Evolutionary conservation across 2,113 vertebrate species (phyloP), one percentile per base, ranked within the genome.

Genomic region (Coryphaenoides rupestris): DNA sequence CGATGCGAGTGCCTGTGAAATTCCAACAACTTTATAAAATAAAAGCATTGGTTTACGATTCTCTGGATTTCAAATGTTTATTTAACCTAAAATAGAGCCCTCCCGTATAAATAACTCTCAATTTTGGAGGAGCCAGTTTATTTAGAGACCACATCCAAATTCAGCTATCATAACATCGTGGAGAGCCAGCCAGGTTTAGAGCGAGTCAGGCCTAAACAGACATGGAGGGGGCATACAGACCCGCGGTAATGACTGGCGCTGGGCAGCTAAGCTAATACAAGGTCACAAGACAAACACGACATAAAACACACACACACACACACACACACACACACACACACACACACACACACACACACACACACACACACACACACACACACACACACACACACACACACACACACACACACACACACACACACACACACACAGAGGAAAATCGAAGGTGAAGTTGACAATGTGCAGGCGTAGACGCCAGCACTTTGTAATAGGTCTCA

Each of bases 181-280:
- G 33, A 40, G 33, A 40, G 33, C 33, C 33, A 40, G 33, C 13
- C n/a, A 9, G 33, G 33, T 6, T 9, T 4, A 5, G 33, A 40
- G 33, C 33, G 21, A 24, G 60, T 26, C 56, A 74, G 68, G 70
- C 61, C 71, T 66, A 26, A 72, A 61, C 1, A 13, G 58, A 47
- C 62, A 21, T 16, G 63, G 3, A 74, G 70, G 50, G 75, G 23
- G 3, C 59, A 68, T 66, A 67, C 60, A 67, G 57, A 79, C 21
- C 60, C 19, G 24, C 24, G 3, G 6, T 75, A 79, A 81, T 66
- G 68, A 57, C 28, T 62, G 66, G 69, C 76, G 73, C 70, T 40
- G 76, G 53, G 5, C 60, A 60, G 17, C 66, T 69, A 60, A 57
- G 58, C n/a, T n/a, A 49, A 55, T 15, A 55, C 33, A 53, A 65